Percentiles rank a stretch among this genome's conserved stretches.
Conservation (phyloP, 2,888 invertebrate genomes). For the Hyalella azteca region DNA sequence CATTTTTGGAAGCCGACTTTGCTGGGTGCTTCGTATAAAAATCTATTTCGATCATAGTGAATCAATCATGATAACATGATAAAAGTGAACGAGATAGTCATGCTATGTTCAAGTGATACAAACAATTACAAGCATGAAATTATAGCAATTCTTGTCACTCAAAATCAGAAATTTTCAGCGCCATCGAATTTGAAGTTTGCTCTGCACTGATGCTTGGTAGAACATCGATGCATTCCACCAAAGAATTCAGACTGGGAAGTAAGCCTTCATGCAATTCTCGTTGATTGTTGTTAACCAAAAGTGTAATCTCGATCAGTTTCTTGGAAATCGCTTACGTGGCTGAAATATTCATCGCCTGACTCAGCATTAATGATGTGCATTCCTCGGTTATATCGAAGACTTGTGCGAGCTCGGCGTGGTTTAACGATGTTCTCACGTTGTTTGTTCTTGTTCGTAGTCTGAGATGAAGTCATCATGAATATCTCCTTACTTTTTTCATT, state of each 20-base stretch:
- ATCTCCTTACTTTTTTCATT: neutral
- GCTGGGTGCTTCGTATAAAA: too few relatives aligned
- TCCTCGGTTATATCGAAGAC: too few relatives aligned
- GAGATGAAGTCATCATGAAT: neutral
- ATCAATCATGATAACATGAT: too few relatives aligned
- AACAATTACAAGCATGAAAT: constrained; percentile 29
- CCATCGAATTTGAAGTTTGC: neutral
- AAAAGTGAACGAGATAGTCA: too few relatives aligned
- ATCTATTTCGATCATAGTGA: too few relatives aligned
- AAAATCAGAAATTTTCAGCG: neutral
- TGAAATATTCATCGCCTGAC: too few relatives aligned
- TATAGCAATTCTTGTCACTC: neutral
- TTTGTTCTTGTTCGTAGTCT: neutral
- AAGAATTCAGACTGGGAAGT: neutral
- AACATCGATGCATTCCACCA: neutral
- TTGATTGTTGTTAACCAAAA: neutral
- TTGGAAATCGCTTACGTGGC: too few relatives aligned
- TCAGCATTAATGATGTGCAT: too few relatives aligned
- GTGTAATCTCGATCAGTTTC: neutral
- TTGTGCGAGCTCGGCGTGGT: too few relatives aligned
- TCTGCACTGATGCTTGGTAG: neutral
- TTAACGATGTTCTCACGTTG: neutral
- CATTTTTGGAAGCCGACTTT: too few relatives aligned
- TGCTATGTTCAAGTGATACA: too few relatives aligned
- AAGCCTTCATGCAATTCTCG: neutral